A percentile compares a stretch with the other conserved stretches of the same genome.
phyloP scores from a whole-genome alignment of 2,888 invertebrate genomes.

The Aproaerema taeniolella region DNA sequence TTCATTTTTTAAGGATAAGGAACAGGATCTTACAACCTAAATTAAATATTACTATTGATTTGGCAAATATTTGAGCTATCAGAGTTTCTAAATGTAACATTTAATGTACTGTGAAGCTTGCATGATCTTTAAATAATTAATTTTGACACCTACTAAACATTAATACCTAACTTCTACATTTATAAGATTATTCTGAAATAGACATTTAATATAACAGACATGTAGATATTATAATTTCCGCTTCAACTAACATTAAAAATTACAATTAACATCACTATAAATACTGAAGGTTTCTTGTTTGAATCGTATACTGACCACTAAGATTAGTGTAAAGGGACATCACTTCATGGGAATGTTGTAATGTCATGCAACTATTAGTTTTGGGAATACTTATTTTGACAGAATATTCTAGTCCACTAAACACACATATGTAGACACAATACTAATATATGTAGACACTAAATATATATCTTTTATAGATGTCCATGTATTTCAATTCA shows the following conservation, averaged over 20 bases:
- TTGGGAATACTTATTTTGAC: conserved; percentile 21
- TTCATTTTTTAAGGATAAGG: conserved; percentile 17
- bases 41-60: conserved; percentile 48
- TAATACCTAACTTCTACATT: not conserved
- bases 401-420: conserved; percentile 24
- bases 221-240: not conserved
- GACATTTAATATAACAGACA: not conserved
- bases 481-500: conserved; percentile 34
- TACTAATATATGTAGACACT: conserved; percentile 35
- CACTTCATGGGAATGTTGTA: too few species aligned
- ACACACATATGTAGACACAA: too few species aligned
- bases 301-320: conserved; percentile 27
- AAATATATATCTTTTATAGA: conserved; percentile 27
- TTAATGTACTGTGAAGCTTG: conserved; percentile 21
- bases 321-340: not conserved
- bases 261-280: conserved; percentile 23
- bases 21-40: conserved; percentile 27
- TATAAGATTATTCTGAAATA: conserved; percentile 18
- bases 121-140: conserved; percentile 15
- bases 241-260: conserved; percentile 1
- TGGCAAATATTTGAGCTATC: conserved; percentile 67
- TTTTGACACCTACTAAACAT: not conserved
- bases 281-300: conserved; percentile 26
- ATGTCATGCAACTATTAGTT: not conserved
- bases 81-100: conserved; percentile 26